Conservation (phyloP, 2,113 vertebrate genomes). For the Gulo gulo region DNA sequence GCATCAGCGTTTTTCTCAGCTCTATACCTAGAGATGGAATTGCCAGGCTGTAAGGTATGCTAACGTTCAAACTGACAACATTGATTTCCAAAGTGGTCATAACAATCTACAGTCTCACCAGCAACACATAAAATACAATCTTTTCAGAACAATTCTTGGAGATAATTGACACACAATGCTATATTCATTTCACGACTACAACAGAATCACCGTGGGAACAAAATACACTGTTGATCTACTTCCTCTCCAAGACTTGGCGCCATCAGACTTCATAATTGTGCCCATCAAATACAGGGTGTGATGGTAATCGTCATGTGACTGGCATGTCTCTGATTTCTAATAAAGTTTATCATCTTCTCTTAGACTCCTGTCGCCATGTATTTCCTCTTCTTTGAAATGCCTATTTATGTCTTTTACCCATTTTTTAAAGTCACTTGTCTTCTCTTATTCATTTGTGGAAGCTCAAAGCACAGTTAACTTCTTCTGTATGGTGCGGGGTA, state of each 20-base stretch:
- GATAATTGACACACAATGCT: background rate
- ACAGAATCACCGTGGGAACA: background rate
- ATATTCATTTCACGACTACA: background rate
- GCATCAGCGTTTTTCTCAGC: background rate
- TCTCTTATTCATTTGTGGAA: background rate
- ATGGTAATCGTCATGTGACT: fast-evolving
- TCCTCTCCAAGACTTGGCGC: background rate
- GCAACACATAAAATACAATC: background rate
- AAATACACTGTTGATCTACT: background rate
- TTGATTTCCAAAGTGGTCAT: background rate
- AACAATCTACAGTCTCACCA: too few relatives aligned
- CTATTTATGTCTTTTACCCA: background rate
- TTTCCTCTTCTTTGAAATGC: background rate
- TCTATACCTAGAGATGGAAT: background rate
- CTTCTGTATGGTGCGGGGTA: background rate
- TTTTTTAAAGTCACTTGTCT: background rate
- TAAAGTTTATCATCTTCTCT: background rate
- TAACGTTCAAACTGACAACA: background rate
- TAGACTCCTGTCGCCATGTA: too few relatives aligned
- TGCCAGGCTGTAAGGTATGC: background rate
- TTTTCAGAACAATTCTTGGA: background rate
- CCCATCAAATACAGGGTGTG: background rate
- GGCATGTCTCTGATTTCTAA: background rate
- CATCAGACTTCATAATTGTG: background rate
- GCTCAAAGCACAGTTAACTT: background rate